Evolutionary conservation across 2,113 vertebrate genomes (phyloP), one percentile per base, ranked within the genome.

Genomic region (Hippocampus guttulatus): DNA sequence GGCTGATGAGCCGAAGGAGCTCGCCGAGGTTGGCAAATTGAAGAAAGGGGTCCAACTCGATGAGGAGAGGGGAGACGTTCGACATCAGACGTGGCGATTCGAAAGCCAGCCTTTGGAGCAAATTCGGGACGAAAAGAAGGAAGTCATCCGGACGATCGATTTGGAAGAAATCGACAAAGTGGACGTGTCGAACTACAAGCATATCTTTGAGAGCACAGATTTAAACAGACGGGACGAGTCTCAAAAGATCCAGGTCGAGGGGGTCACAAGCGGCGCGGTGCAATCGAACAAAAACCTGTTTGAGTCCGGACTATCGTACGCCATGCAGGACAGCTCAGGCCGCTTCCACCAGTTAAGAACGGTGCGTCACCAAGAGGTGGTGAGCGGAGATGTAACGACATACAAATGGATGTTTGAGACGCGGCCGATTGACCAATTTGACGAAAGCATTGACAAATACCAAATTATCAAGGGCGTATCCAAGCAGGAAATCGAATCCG

Each of bases 341-440:
- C 93, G 94, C 80, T 96, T 94, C 67, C 95, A 97, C 63, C 89
- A 95, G 85, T 93, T 97, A 64, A 95, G 92, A 89, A 96, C 94
- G 49, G 94, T 97, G 49, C 91, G 91, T 11, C 93, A 93, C 54
- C 95, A 97, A 84, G 95, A 97, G 87, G 86, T 96, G n/a, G 84
- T 95, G 27, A 94, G 92, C 90, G 95, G 95, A 65, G 93, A 96
- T 64, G 95, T 97, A 20, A 93, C 88, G 82, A 95, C 91, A 9
- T 97, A 91, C 77, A 93, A 93, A 76, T 97, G 95, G 95, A 95
- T 95, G 91, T 97, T 97, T 93, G 95, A 97, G 91, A 97, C 95
- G 54, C 90, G 88, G 9, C 95, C 95, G 27, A 93, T 97, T 55
- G 95, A 96, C 82, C 94, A 95, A 75, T 96, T 96, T 89, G 92